Conservation (phyloP, 2,888 invertebrate genomes). For the Teleiodes luculella region DNA sequence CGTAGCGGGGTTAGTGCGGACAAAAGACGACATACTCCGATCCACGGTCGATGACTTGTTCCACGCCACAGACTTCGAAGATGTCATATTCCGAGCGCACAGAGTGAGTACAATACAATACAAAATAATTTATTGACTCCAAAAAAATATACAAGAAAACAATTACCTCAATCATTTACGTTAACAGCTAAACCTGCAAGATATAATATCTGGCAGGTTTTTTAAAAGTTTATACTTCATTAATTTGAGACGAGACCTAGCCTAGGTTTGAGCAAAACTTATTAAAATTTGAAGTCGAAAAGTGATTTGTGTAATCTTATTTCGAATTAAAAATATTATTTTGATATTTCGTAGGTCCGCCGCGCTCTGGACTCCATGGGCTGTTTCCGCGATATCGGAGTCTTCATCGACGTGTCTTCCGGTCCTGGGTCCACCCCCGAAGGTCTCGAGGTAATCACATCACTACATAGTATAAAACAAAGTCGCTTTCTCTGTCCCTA, state of each 20-base stretch:
- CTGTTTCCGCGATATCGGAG: conserved; percentile 91
- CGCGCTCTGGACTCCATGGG: conserved; percentile 89
- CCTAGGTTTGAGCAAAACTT: no score
- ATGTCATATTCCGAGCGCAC: conserved; percentile 85
- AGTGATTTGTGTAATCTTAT: no score
- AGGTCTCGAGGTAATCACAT: conserved; percentile 55
- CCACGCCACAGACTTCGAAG: conserved; percentile 90
- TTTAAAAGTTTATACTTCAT: no score
- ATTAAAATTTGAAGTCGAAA: no score
- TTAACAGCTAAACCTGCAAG: no score
- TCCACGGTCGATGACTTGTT: conserved; percentile 90
- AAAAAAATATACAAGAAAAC: no score
- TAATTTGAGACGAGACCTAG: no score
- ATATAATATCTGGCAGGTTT: no score
- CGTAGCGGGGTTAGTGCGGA: conserved; percentile 90
- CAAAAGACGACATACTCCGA: conserved; percentile 92
- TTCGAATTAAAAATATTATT: conserved; percentile 79
- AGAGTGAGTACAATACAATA: conserved; percentile 71
- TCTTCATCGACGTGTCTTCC: conserved; percentile 92
- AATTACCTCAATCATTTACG: no score
- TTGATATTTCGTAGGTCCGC: conserved; percentile 75
- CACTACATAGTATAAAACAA: no score
- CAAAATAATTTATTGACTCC: no score
- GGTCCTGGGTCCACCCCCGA: conserved; percentile 87
- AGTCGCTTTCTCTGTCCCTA: no score